Base-by-base conservation (phyloP, 2,888 invertebrate species). In the Eupithecia inturbata region DNA sequence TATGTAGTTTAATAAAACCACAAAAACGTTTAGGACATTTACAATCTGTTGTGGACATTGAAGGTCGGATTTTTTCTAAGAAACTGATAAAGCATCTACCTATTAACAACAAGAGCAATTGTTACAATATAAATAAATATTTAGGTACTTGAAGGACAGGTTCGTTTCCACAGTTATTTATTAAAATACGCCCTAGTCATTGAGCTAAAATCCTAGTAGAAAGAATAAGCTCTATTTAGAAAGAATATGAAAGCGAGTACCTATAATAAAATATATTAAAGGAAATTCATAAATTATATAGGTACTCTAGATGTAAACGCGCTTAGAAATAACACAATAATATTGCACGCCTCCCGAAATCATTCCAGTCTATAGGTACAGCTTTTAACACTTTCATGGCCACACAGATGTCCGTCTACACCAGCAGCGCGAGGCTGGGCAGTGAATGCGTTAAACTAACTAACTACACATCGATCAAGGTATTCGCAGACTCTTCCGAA, bases 321-420 rank as follows among this genome's bases (percentile, higher is more conserved):
- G 10, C 9, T 1, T 1, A 36, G 10, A 3, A 19, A 45, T 19
- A 28, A 68, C 33, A 28, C 9, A 68, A 53, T 36, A 60, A 68
- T 68, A 68, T 68, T 68, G 68, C 68, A 68, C 14, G 57, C 68
- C 6, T 68, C 36, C 69, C 69, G 19, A 64, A 22, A n/a, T n/a
- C 1, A 22, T 64, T n/a, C 7, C 36, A 63, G 19, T 33, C 22
- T 62, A 31, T 57, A 26, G 1, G 16, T 41, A 45, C 45, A 45
- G 19, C 45, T 16, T 39, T 14, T 36, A 36, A 31, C n/a, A n/a
- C n/a, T n/a, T n/a, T n/a, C n/a, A n/a, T n/a, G n/a, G n/a, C n/a
- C n/a, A n/a, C n/a, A n/a, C n/a, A n/a, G n/a, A n/a, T n/a, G n/a
- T n/a, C n/a, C n/a, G n/a, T n/a, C n/a, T n/a, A n/a, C n/a, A n/a